Percentiles rank a stretch among this genome's conserved stretches.
Conservation (phyloP, 2,888 invertebrate genomes). For the Amblyjoppa fuscipennis region DNA sequence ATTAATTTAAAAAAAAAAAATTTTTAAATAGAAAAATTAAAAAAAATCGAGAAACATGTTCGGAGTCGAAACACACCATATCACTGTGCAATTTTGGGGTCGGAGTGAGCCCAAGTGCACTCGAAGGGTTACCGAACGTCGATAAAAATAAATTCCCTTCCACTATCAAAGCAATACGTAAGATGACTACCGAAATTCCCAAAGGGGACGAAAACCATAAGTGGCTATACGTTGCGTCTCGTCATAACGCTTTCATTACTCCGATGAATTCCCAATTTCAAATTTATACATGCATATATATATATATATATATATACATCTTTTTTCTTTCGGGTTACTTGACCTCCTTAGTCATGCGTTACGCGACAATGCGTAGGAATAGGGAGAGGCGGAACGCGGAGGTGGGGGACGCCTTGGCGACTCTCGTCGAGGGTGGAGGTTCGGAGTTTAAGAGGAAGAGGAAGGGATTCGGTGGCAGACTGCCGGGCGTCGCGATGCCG, state of each 20-base stretch:
- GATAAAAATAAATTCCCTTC: too few relatives aligned
- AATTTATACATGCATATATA: background rate
- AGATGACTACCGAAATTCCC: background rate
- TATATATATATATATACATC: background rate
- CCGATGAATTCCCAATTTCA: background rate
- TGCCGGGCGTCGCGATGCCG: slow-evolving; percentile 83
- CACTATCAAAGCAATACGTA: background rate
- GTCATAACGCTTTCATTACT: background rate
- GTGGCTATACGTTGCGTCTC: background rate
- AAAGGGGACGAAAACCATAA: background rate
- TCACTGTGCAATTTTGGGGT: too few relatives aligned
- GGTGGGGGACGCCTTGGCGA: slow-evolving; percentile 53
- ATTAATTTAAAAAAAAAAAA: too few relatives aligned
- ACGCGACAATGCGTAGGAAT: background rate
- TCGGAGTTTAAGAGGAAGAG: slow-evolving; percentile 64
- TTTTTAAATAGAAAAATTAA: too few relatives aligned
- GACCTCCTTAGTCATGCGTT: slow-evolving; percentile 22
- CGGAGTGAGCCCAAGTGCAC: too few relatives aligned
- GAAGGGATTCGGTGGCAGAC: slow-evolving; percentile 80
- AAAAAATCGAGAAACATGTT: too few relatives aligned
- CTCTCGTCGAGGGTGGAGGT: slow-evolving; percentile 27
- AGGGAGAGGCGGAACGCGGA: background rate
- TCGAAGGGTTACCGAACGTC: too few relatives aligned
- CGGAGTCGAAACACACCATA: too few relatives aligned
- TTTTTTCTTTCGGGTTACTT: background rate